phyloP scores from a whole-genome alignment of 1,140 invertebrate genomes.

The Ephestia elutella region DNA sequence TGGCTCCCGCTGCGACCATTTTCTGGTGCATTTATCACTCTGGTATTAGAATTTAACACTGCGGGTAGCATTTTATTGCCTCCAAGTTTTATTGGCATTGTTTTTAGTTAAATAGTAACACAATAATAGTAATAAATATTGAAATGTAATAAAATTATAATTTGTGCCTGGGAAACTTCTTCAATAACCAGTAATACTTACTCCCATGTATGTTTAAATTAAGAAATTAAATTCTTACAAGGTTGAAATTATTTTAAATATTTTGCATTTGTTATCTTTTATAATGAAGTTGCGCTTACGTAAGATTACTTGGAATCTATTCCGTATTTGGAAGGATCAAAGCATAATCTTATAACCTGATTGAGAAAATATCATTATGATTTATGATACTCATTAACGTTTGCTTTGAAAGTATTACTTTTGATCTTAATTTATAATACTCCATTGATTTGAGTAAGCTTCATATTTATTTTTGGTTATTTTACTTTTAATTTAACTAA shows the following conservation, averaged over 20 bases:
- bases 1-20: conserved; percentile 23
- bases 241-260: too few species aligned
- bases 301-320: too few species aligned
- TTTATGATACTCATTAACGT: conserved; percentile 5
- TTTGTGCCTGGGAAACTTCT: too few species aligned
- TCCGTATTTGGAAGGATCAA: neutral
- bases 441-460: too few species aligned
- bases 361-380: conserved; percentile 9
- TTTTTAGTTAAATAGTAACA: conserved; percentile 5
- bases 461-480: too few species aligned
- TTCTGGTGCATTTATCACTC: conserved; percentile 30
- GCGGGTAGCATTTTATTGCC: conserved; percentile 26
- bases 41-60: conserved; percentile 26
- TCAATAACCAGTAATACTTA: neutral
- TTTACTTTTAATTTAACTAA: too few species aligned
- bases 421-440: neutral
- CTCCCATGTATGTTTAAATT: too few species aligned
- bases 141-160: too few species aligned
- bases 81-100: conserved; percentile 11
- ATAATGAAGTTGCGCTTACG: too few species aligned
- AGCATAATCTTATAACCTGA: neutral
- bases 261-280: too few species aligned
- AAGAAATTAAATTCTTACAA: neutral
- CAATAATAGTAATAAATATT: neutral
- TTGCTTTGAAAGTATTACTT: neutral